Percentiles rank a stretch among this genome's conserved stretches.
phyloP scores from a whole-genome alignment of 2,888 invertebrate genomes.

The Drosophila nr. fundita region DNA sequence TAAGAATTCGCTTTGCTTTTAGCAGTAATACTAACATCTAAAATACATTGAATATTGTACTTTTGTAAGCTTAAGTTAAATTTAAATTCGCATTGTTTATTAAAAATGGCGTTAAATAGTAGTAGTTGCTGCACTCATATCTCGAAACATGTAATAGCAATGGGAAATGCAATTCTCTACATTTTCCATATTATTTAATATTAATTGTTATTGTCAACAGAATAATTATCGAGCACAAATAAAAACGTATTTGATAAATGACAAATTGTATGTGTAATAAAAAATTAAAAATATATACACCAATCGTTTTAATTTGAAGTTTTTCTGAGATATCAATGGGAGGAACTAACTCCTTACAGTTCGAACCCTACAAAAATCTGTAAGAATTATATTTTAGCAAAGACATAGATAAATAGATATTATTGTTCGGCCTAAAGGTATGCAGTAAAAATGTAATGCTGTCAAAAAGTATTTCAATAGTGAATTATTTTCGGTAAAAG shows the following conservation, averaged over 20 bases:
- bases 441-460: rapidly evolving
- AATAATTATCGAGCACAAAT: conserved; percentile 47
- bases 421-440: neutral
- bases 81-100: conserved; percentile 49
- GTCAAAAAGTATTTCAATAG: rapidly evolving
- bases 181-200: conserved; percentile 49
- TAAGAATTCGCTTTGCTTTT: conserved; percentile 60
- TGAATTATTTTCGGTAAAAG: neutral
- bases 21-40: conserved; percentile 53
- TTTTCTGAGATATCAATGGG: neutral
- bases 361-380: too few species aligned
- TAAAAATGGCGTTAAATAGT: conserved; percentile 14
- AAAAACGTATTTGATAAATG: conserved; percentile 53
- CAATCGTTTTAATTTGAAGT: neutral
- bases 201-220: conserved; percentile 45
- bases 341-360: too few species aligned
- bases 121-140: conserved; percentile 31
- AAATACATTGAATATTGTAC: conserved; percentile 57
- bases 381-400: neutral
- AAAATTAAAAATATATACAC: conserved; percentile 42
- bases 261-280: conserved; percentile 76
- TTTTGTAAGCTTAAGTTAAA: conserved; percentile 69
- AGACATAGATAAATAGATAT: too few species aligned
- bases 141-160: conserved; percentile 51
- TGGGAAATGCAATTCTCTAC: conserved; percentile 13